Conservation (phyloP, 2,888 invertebrate genomes). For the Thysanoteuthis rhombus region DNA sequence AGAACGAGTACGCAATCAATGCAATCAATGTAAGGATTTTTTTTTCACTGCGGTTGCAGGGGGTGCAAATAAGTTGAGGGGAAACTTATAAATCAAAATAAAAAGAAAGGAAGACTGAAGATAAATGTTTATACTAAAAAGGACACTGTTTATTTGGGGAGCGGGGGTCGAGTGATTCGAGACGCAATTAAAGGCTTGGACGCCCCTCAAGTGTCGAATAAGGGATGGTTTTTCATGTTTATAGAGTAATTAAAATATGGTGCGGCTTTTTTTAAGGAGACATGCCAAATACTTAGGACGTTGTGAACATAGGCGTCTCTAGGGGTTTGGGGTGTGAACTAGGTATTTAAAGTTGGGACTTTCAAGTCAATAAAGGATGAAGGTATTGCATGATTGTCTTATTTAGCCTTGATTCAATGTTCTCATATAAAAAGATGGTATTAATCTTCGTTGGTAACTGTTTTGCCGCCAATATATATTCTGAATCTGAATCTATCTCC, state of each 20-base stretch:
- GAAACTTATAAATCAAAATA: neutral
- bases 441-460: too few species aligned
- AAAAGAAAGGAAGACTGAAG: neutral
- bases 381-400: too few species aligned
- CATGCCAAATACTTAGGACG: neutral
- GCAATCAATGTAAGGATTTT: neutral
- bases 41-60: neutral
- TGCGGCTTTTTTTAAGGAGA: neutral
- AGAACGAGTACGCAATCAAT: neutral
- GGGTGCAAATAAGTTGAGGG: neutral
- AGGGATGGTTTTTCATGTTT: neutral
- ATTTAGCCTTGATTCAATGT: too few species aligned
- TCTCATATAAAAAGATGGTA: too few species aligned
- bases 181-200: neutral
- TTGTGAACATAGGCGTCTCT: neutral
- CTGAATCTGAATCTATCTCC: too few species aligned
- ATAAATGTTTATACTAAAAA: neutral
- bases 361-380: too few species aligned
- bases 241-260: neutral
- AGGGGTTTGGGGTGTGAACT: too few species aligned
- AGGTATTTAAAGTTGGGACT: too few species aligned
- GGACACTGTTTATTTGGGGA: neutral
- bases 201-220: neutral
- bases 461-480: too few species aligned
- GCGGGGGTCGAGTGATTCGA: neutral